These are phyloP conservation scores for Hyles lineata DNA, from an alignment of 2,888 invertebrate genomes.

Conservation along the genomic window DNA sequence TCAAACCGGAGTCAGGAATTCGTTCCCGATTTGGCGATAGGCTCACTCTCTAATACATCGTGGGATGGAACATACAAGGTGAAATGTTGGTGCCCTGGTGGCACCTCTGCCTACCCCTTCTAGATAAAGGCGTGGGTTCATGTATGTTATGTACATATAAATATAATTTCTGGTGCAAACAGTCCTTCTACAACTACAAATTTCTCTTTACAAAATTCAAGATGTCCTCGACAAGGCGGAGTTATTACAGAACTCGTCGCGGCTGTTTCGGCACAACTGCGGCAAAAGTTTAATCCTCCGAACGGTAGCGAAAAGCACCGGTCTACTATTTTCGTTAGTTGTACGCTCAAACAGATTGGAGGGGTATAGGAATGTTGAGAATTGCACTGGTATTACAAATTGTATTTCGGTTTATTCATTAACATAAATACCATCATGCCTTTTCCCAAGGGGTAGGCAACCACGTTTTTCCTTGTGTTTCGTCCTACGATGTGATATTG, in stretches of 20 bases:
- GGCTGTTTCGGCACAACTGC: conserved; percentile 17
- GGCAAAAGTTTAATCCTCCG: conserved; percentile 31
- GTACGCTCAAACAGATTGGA: conserved; percentile 27
- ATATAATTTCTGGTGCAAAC: background rate
- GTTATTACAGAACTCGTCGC: conserved; percentile 3
- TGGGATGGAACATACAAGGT: no score
- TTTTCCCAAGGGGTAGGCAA: no score
- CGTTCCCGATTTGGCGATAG: no score
- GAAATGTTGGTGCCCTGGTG: no score
- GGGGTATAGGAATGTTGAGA: conserved; percentile 6
- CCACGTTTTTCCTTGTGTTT: no score
- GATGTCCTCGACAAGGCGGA: background rate
- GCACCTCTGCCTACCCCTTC: no score
- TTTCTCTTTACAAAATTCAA: background rate
- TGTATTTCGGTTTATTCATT: background rate
- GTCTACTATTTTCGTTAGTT: conserved; percentile 13
- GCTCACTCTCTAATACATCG: no score
- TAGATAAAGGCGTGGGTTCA: no score
- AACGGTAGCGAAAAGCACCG: conserved; percentile 18
- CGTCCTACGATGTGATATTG: no score
- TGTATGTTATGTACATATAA: no score
- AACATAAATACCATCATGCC: no score
- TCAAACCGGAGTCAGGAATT: no score
- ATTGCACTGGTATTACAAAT: background rate
- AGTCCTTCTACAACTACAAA: background rate